phyloP scores from a whole-genome alignment of 2,113 vertebrate genomes.

The Anseranas semipalmata region DNA sequence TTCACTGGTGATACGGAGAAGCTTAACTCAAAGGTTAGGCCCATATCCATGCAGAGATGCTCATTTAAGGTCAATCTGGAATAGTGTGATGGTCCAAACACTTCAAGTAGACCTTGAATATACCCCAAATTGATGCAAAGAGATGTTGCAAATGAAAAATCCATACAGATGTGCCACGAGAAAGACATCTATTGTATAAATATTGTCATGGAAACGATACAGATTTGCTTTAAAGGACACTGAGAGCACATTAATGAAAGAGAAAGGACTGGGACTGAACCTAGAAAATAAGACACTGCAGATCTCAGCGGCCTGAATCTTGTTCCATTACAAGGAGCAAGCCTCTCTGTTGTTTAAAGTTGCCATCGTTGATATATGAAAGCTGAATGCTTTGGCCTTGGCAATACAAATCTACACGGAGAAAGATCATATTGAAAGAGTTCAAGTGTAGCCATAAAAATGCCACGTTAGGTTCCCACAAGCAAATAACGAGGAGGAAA shows the following conservation, averaged over 20 bases:
- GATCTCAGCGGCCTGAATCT: background rate
- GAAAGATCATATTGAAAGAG: background rate
- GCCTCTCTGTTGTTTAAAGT: rapidly evolving
- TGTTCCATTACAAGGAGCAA: background rate
- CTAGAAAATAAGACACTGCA: background rate
- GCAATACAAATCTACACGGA: background rate
- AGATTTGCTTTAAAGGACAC: slow-evolving; percentile 23
- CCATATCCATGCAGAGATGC: background rate
- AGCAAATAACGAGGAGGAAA: background rate
- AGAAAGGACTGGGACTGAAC: background rate
- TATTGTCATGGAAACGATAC: slow-evolving; percentile 71
- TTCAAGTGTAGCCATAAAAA: background rate
- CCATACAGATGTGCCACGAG: background rate
- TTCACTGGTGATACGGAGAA: background rate
- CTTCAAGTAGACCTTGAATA: background rate
- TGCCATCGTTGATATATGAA: background rate
- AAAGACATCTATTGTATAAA: slow-evolving; percentile 13
- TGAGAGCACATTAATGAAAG: background rate
- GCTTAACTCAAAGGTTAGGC: background rate
- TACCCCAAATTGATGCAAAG: background rate
- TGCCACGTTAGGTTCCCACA: rapidly evolving
- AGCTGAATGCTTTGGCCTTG: background rate
- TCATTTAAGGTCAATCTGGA: background rate
- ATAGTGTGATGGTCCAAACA: background rate
- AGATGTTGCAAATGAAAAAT: background rate